These are phyloP conservation scores for Dicycla oo DNA, from an alignment of 2,888 invertebrate genomes.

Conservation along the genomic window DNA sequence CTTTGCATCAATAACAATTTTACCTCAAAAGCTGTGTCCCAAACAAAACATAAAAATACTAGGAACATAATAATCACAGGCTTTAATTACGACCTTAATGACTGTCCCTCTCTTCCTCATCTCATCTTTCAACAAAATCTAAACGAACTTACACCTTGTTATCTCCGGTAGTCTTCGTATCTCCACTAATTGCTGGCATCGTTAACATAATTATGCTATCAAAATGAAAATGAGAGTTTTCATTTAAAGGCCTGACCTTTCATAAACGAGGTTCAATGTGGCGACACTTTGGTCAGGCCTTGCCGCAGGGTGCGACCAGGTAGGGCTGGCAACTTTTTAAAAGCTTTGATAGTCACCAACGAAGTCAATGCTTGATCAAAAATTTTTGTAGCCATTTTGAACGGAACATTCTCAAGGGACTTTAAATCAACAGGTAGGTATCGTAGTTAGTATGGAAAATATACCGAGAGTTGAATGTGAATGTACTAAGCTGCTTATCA, in stretches of 20 bases:
- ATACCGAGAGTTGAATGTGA: slow-evolving; percentile 16
- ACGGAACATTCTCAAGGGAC: neutral
- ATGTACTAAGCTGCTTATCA: slow-evolving; percentile 54
- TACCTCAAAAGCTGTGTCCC: neutral
- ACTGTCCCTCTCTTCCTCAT: neutral
- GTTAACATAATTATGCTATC: slow-evolving; percentile 66
- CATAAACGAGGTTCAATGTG: slow-evolving; percentile 68
- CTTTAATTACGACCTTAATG: neutral
- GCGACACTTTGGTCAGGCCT: slow-evolving; percentile 73
- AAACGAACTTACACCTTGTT: slow-evolving; percentile 44
- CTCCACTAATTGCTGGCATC: slow-evolving; percentile 60
- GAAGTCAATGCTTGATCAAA: neutral
- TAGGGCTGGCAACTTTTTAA: slow-evolving; percentile 53
- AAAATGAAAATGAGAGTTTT: slow-evolving; percentile 73
- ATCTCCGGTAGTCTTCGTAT: slow-evolving; percentile 40
- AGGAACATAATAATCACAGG: neutral
- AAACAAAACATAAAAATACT: neutral
- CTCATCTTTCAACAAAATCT: slow-evolving; percentile 39
- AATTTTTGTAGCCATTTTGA: neutral
- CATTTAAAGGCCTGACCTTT: slow-evolving; percentile 73
- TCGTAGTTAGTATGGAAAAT: neutral
- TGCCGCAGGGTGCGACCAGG: slow-evolving; percentile 67
- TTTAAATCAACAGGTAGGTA: neutral
- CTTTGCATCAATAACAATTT: neutral
- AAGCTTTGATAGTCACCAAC: slow-evolving; percentile 12